Conservation (phyloP, 1,140 invertebrate species). For the Adoxophyes honmai region DNA sequence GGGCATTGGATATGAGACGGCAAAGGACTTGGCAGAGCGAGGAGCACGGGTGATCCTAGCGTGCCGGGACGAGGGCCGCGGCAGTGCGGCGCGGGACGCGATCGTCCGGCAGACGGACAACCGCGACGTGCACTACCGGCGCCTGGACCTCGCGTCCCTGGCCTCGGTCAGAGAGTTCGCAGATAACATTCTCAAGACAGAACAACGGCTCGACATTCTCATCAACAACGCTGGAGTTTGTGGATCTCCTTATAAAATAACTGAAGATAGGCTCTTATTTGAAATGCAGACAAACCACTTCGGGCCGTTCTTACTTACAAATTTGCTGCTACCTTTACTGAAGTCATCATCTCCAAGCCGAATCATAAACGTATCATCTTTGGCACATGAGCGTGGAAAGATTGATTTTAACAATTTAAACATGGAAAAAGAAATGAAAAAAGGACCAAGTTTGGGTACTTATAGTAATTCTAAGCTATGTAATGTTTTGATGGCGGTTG, state of each 20-base stretch:
- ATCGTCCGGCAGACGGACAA: conserved; percentile 46
- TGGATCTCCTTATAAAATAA: conserved; percentile 38
- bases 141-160: conserved; percentile 49
- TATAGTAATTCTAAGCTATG: conserved; percentile 80
- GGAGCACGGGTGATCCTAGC: conserved; percentile 87
- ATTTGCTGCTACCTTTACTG: conserved; percentile 77
- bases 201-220: conserved; percentile 80
- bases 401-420: too few relatives aligned
- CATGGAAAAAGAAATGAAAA: too few relatives aligned
- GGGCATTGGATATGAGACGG: conserved; percentile 89
- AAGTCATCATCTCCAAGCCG: too few relatives aligned
- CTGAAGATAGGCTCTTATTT: conserved; percentile 82
- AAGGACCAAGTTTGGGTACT: too few relatives aligned
- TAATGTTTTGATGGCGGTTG: conserved; percentile 87
- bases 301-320: conserved; percentile 84
- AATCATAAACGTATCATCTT: too few relatives aligned
- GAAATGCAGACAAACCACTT: conserved; percentile 82
- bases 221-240: conserved; percentile 87
- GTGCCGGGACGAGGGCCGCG: conserved; percentile 78
- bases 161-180: conserved; percentile 45
- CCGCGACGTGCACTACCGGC: conserved; percentile 42
- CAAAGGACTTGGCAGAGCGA: conserved; percentile 80
- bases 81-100: conserved; percentile 44
- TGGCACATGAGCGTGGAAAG: too few relatives aligned
- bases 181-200: conserved; percentile 64